Evolutionary conservation across 2,113 vertebrate genomes (phyloP).

Genomic region (Ramphastos sulfuratus): DNA sequence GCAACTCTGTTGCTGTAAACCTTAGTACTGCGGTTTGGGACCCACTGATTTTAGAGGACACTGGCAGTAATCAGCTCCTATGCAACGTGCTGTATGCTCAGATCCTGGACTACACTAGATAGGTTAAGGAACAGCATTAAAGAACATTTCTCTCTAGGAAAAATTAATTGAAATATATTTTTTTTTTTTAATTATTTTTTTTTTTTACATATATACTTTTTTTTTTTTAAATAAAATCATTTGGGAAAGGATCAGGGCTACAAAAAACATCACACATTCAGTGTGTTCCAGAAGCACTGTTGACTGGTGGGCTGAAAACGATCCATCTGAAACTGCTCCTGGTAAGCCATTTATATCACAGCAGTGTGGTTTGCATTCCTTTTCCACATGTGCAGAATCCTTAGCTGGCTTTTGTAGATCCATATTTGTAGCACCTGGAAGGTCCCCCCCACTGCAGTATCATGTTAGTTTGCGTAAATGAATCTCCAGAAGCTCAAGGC

Average conservation of each 20-base stretch:
- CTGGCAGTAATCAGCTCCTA: rapidly evolving
- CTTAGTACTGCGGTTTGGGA: background rate
- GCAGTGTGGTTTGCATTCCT: background rate
- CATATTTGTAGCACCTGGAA: background rate
- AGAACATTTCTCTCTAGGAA: background rate
- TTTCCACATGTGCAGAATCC: background rate
- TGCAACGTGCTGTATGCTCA: background rate
- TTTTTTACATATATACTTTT: too few relatives aligned
- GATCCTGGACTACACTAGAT: background rate
- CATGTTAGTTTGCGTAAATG: rapidly evolving
- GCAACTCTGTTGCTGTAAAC: background rate
- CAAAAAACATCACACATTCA: background rate
- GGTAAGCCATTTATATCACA: background rate
- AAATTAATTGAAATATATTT: background rate
- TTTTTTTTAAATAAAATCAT: background rate
- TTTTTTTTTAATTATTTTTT: background rate
- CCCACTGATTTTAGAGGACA: background rate
- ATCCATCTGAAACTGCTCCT: background rate
- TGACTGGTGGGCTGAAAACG: background rate
- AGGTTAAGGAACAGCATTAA: background rate
- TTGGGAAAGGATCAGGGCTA: background rate
- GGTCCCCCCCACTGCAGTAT: rapidly evolving
- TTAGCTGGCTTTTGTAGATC: background rate
- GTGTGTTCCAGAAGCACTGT: rapidly evolving
- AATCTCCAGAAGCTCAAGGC: background rate